Base-by-base conservation (phyloP, 2,888 invertebrate species). In the Myathropa florea region DNA sequence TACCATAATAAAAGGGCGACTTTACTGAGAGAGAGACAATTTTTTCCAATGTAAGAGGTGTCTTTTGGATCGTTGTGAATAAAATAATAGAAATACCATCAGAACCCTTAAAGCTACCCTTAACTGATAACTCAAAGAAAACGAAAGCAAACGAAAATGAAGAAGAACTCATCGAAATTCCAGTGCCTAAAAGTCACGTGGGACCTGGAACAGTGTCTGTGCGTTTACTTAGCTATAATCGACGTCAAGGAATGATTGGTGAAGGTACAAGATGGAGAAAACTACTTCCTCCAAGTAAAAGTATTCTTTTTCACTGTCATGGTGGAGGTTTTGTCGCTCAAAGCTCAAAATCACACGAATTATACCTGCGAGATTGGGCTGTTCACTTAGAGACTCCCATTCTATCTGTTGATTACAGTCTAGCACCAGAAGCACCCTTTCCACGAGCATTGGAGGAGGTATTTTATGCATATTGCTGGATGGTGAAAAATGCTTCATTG, bases 321-420 rank as follows among this genome's bases (percentile, higher is more conserved):
- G 99, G 99, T 10, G 99, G 99, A 24, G 99, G 99, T 0, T 99
- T 99, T 92, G 98, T 99, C 0, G 97, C 99, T 0, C 99, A 99
- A 91, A 98, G 98, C 63, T 98, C 99, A 0, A 96, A 97, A 90
- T 98, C 99, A 0, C 99, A 99, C 91, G 98, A 99, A 92, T 94
- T 97, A 0, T 99, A 99, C 92, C 93, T 99, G 7, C 94, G 98
- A 6, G 96, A 97, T 77, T 99, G 99, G 99, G 98, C 98, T 0
- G 94, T 95, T 67, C 95, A 95, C 14, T 92, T 98, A 4, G 95
- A 96, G 88, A 95, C 97, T 72, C 99, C 99, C 0, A 97, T 99
- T 89, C 93, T 99, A 1, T 98, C 98, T 0, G 95, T 99, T 59
- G 99, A 99, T 93, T 99, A 99, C 91, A 98, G 98, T 88, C 93